Evolutionary conservation across 2,797 vertebrate genomes (phyloP), one percentile per base, ranked within the genome.

Genomic region (Kryptopterus vitreolus): DNA sequence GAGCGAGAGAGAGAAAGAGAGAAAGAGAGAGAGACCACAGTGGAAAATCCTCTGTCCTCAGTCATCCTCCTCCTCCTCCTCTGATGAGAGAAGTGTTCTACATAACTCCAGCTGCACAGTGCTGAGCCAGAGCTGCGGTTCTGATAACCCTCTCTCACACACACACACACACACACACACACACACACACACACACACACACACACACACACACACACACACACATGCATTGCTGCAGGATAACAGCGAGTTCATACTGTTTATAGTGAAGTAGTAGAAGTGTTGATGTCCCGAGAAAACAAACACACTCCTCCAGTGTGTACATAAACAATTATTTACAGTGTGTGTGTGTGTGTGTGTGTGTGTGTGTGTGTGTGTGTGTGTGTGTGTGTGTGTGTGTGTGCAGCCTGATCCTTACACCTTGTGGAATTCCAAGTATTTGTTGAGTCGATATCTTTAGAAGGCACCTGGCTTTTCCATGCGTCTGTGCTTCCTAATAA

Each of bases 31-130:
- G n/a, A 69, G 48, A 11, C 11, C 63, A 48, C 69, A 82, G 59
- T 70, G 79, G 81, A 83, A 84, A 84, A 69, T 79, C 63, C 63
- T 70, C 35, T 59, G 72, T 43, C 55, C 72, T 35, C 35, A 26
- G 9, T 35, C 24, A 11, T 85, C 76, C 35, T 46, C 59, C 57
- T 43, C 12, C 16, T 43, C 35, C 4, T 66, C 22, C 50, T 29
- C 43, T 66, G 71, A 86, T 57, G 72, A 77, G 66, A 83, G 76
- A 81, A 86, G 79, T 83, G 79, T 77, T 58, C 76, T 72, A 79
- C 78, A 85, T 85, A 84, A 68, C 81, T 85, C 82, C 48, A 79
- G 81, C 83, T 79, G 79, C 46, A 69, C 69, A 77, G 78, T 59
- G 61, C 70, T 62, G 62, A 69, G 20, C 58, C 50, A 10, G 12